A percentile compares a stretch with the other conserved stretches of the same genome.
Evolutionary conservation across 2,797 vertebrate genomes (phyloP).

Genomic region (Lacerta viridis): DNA sequence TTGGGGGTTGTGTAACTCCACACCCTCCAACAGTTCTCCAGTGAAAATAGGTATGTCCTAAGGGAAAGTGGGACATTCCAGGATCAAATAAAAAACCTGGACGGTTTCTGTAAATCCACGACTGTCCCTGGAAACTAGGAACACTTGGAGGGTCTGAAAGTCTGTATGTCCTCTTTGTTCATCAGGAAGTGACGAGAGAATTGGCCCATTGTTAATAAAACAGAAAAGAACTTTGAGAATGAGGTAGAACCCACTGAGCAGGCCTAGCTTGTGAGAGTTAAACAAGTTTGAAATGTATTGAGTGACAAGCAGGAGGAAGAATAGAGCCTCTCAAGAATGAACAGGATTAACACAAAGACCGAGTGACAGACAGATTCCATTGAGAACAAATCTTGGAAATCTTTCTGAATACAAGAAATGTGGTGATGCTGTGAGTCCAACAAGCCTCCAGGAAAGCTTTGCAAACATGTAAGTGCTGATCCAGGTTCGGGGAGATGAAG

Average conservation of each 20-base stretch:
- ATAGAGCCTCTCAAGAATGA: constrained; percentile 46
- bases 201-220: not conserved
- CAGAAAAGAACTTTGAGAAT: constrained; percentile 4
- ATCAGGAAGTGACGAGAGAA: not conserved
- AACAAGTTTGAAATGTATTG: constrained; percentile 29
- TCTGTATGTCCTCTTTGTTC: not conserved
- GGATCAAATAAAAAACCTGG: no score
- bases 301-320: constrained; percentile 33
- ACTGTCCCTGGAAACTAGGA: no score
- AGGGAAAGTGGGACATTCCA: no score
- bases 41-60: no score
- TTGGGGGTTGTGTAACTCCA: no score
- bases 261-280: constrained; percentile 15
- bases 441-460: constrained; percentile 47
- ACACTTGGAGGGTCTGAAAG: no score
- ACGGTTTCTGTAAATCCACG: no score
- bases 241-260: not conserved
- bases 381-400: constrained; percentile 51
- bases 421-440: constrained; percentile 17
- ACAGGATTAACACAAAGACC: constrained; percentile 48
- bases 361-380: constrained; percentile 55
- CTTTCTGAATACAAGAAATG: constrained; percentile 42
- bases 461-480: constrained; percentile 34
- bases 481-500: constrained; percentile 1
- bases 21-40: no score